Percentiles rank a stretch among this genome's conserved stretches.
Evolutionary conservation across 2,797 vertebrate genomes (phyloP).

Genomic region (Coregonus sp.): DNA sequence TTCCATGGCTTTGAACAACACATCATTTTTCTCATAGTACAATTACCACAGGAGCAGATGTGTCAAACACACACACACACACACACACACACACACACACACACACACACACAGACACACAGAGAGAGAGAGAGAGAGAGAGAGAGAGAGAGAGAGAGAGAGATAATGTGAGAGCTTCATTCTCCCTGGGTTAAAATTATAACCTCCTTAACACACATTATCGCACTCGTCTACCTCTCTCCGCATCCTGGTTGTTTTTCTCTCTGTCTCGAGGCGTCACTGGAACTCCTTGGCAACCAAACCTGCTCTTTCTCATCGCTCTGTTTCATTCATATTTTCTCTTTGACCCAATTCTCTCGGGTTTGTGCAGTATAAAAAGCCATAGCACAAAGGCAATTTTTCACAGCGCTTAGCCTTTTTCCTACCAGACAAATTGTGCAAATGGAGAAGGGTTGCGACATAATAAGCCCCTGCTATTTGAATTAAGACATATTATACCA

Average conservation of each 20-base stretch:
- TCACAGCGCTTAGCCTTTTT: constrained; percentile 62
- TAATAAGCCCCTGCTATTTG: constrained; percentile 48
- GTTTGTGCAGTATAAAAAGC: constrained; percentile 63
- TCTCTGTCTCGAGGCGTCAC: constrained; percentile 45
- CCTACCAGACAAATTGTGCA: constrained; percentile 53
- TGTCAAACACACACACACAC: background rate
- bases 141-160: background rate
- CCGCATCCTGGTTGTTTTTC: constrained; percentile 36
- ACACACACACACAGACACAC: background rate
- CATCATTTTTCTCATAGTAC: too few relatives aligned
- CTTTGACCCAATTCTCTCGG: constrained; percentile 66
- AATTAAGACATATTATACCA: constrained; percentile 45
- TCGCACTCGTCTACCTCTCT: background rate
- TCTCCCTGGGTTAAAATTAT: background rate
- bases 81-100: background rate
- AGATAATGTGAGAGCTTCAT: too few relatives aligned
- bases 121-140: too few relatives aligned
- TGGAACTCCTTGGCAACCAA: constrained; percentile 62
- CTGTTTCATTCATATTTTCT: constrained; percentile 69
- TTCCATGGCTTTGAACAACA: too few relatives aligned
- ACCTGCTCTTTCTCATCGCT: constrained; percentile 39
- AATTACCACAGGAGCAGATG: too few relatives aligned
- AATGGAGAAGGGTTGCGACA: constrained; percentile 58
- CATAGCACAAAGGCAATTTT: constrained; percentile 65
- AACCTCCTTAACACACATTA: constrained; percentile 5